These are phyloP conservation scores for Chymomyza procnemis DNA, from an alignment of 2,888 invertebrate species.

Conservation along the genomic window DNA sequence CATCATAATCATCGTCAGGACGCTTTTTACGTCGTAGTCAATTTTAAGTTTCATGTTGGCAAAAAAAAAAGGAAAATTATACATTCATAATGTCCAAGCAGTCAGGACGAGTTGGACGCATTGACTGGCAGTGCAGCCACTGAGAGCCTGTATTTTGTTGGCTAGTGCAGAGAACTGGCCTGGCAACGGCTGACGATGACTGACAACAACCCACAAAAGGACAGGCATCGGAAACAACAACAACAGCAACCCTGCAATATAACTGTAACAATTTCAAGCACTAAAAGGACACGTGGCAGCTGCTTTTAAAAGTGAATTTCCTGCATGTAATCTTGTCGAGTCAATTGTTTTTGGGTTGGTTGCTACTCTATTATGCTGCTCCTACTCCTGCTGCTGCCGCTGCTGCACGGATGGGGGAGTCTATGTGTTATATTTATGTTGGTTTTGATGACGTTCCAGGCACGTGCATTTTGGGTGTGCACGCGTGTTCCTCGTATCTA, in stretches of 20 bases:
- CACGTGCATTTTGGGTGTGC: slow-evolving; percentile 9
- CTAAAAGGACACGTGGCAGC: slow-evolving; percentile 78
- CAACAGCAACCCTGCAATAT: slow-evolving; percentile 25
- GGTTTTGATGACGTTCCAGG: slow-evolving; percentile 8
- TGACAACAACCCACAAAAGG: slow-evolving; percentile 11
- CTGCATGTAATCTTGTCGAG: slow-evolving; percentile 75
- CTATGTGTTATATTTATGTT: background rate
- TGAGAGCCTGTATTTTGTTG: too few relatives aligned
- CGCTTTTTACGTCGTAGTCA: slow-evolving; percentile 63
- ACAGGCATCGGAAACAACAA: slow-evolving; percentile 10
- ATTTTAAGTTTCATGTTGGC: slow-evolving; percentile 54
- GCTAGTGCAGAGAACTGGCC: slow-evolving; percentile 21
- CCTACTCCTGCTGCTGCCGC: background rate
- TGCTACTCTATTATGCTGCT: background rate
- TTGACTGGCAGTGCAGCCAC: slow-evolving; percentile 3
- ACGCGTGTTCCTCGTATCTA: slow-evolving; percentile 6
- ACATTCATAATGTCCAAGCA: slow-evolving; percentile 49
- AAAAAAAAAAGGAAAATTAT: too few relatives aligned
- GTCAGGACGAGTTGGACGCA: slow-evolving; percentile 18
- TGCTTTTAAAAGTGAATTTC: slow-evolving; percentile 79
- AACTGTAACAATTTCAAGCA: slow-evolving; percentile 76
- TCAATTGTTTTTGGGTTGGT: slow-evolving; percentile 67
- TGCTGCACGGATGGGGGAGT: background rate
- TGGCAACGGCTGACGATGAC: slow-evolving; percentile 32
- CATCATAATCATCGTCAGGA: background rate